A percentile compares a stretch with the other conserved stretches of the same genome.
These are phyloP conservation scores for Stegophylla sp. DNA, from an alignment of 2,888 invertebrate genomes.

Conservation along the genomic window DNA sequence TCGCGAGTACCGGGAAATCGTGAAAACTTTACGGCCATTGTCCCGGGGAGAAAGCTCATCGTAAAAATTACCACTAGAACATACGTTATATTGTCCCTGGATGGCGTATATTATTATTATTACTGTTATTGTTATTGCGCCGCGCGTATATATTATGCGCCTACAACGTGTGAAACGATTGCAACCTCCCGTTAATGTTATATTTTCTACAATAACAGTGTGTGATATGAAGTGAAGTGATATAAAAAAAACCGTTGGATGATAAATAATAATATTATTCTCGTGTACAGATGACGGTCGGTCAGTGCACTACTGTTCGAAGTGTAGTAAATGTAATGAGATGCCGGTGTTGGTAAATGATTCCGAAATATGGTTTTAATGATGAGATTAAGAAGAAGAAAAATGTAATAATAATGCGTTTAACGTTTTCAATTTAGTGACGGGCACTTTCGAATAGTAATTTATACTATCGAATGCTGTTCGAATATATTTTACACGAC, in stretches of 20 bases:
- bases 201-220: conserved; percentile 17
- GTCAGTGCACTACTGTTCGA: neutral
- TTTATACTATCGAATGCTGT: no score
- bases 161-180: conserved; percentile 35
- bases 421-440: neutral
- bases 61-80: no score
- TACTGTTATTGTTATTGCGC: no score
- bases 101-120: no score
- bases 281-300: no score
- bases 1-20: neutral
- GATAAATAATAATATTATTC: neutral
- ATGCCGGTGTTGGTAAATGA: neutral
- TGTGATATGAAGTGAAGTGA: neutral
- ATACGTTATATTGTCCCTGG: no score
- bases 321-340: neutral
- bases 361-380: neutral
- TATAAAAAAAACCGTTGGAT: conserved; percentile 1
- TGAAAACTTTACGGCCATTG: neutral
- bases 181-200: conserved; percentile 33
- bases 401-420: neutral
- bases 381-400: neutral
- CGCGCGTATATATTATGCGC: no score
- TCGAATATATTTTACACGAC: no score
- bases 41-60: no score
- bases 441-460: no score